Percentiles rank a stretch among this genome's conserved stretches.
Evolutionary conservation across 2,888 invertebrate genomes (phyloP).

Genomic region (Dicyrtomina minuta): DNA sequence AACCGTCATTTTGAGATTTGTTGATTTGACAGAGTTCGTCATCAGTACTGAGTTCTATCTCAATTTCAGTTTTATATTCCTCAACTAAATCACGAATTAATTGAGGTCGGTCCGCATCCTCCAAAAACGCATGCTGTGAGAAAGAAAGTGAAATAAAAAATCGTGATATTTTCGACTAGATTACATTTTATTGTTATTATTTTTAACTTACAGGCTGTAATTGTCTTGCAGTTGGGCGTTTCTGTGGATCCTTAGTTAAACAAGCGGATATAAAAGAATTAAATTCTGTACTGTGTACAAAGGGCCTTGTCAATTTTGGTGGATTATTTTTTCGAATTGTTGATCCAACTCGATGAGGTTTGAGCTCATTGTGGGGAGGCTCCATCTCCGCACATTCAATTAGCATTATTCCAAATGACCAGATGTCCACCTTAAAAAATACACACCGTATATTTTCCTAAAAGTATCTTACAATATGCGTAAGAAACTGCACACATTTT

Average conservation of each 20-base stretch:
- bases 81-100: slow-evolving; percentile 84
- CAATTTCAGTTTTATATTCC: slow-evolving; percentile 91
- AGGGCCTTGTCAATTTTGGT: slow-evolving; percentile 80
- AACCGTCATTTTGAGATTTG: no score
- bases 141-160: no score
- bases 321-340: slow-evolving; percentile 99
- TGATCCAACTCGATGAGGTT: slow-evolving; percentile 94
- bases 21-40: no score
- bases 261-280: slow-evolving; percentile 89
- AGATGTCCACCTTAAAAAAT: slow-evolving; percentile 94
- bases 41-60: no score
- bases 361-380: slow-evolving; percentile 98
- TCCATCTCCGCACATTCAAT: slow-evolving; percentile 99
- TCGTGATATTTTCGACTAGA: no score
- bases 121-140: slow-evolving; percentile 83
- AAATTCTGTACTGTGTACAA: slow-evolving; percentile 80
- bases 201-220: slow-evolving; percentile 65
- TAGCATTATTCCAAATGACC: slow-evolving; percentile 96
- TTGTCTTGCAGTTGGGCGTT: slow-evolving; percentile 80
- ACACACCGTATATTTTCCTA: slow-evolving; percentile 98
- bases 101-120: slow-evolving; percentile 75
- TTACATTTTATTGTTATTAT: neutral
- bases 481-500: no score
- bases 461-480: slow-evolving; percentile 94
- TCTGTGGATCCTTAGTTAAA: slow-evolving; percentile 88